Evolutionary conservation across 1,140 invertebrate genomes (phyloP).

Genomic region (Atta cephalotes): DNA sequence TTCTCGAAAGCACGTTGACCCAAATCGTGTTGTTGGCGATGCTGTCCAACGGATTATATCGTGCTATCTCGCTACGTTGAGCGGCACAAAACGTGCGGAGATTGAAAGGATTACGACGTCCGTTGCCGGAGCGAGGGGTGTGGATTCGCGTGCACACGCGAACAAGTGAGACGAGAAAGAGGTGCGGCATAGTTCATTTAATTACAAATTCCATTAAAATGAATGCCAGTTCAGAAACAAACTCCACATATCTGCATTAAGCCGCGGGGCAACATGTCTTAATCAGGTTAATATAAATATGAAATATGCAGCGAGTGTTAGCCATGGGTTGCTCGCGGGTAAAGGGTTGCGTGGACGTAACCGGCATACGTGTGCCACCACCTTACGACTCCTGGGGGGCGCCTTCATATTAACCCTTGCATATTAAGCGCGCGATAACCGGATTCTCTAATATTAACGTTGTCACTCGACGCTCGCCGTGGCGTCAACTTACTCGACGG

Average conservation of each 20-base stretch:
- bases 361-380: conserved; percentile 78
- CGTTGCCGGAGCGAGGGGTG: not conserved
- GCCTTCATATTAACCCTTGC: conserved; percentile 84
- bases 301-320: conserved; percentile 86
- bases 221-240: conserved; percentile 86
- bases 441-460: conserved; percentile 83
- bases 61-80: not conserved
- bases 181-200: conserved; percentile 83
- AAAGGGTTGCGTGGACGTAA: conserved; percentile 77
- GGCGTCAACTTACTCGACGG: conserved; percentile 67
- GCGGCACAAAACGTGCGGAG: conserved; percentile 32
- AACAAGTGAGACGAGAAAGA: conserved; percentile 72
- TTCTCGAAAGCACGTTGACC: conserved; percentile 36
- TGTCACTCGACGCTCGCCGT: conserved; percentile 73
- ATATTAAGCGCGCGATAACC: conserved; percentile 83
- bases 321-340: conserved; percentile 76
- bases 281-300: conserved; percentile 87
- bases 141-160: conserved; percentile 23
- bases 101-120: conserved; percentile 52
- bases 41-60: conserved; percentile 31
- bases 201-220: conserved; percentile 87
- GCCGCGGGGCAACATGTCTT: conserved; percentile 84
- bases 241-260: conserved; percentile 86
- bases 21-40: not conserved
- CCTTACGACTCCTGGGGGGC: conserved; percentile 83